Evolutionary conservation across 2,888 invertebrate species (phyloP), one percentile per base, ranked within the genome.

Genomic region (Agapostemon virescens): DNA sequence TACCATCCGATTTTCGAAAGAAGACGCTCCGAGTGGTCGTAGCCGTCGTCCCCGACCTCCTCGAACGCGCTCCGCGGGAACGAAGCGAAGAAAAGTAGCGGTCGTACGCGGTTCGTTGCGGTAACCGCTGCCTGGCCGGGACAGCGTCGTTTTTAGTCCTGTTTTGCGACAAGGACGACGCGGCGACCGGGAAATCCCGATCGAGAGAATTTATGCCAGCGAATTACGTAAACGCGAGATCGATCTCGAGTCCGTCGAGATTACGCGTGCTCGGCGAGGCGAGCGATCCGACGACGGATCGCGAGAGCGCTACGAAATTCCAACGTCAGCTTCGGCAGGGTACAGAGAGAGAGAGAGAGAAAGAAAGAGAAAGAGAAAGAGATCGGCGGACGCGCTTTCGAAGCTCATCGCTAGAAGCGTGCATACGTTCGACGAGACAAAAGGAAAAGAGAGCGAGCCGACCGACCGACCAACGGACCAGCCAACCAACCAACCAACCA

Each of bases 301-400:
- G n/a, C 49, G n/a, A n/a, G 11, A n/a, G 3, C n/a, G 0, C n/a
- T n/a, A 49, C 11, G 49, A 49, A n/a, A 49, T 49, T 15, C 26
- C 55, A 11, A n/a, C 55, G 55, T 55, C 26, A 17, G 55, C 55
- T 15, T 55, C 55, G 55, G 26, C 26, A 26, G 15, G 26, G 55
- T 55, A 49, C n/a, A 7, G 11, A n/a, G 49, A n/a, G 49, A n/a
- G n/a, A n/a, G n/a, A n/a, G n/a, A n/a, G n/a, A n/a, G n/a, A n/a
- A n/a, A n/a, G n/a, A n/a, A n/a, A n/a, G n/a, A n/a, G n/a, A n/a
- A n/a, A n/a, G n/a, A n/a, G n/a, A n/a, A n/a, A n/a, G n/a, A n/a
- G n/a, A n/a, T n/a, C n/a, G n/a, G n/a, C n/a, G 49, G 49, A 49
- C 67, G 9, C 72, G 69, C 69, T 26, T 55, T 17, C 55, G 55